Evolutionary conservation across 2,113 vertebrate genomes (phyloP), one percentile per base, ranked within the genome.

Genomic region (Pithys albifrons): DNA sequence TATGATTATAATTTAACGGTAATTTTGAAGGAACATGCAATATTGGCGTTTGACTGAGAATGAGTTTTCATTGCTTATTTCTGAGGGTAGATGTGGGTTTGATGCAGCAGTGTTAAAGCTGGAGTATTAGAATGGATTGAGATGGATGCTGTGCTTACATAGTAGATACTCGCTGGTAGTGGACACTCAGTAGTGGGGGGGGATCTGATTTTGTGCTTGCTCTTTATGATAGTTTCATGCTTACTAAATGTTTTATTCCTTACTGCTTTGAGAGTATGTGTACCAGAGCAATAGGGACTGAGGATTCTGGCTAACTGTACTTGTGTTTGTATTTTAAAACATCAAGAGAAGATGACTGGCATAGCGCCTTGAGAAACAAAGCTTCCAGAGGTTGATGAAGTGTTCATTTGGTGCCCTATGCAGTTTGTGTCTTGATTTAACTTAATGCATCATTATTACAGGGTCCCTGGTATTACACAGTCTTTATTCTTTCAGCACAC

Each of bases 361-460:
- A 39, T 39, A 59, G 39, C 61, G 7, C 46, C 64, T 72, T 80
- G 28, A 88, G 33, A 87, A 89, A 80, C 10, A 22, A 79, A 49
- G 25, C 55, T 3, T 67, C 6, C 66, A 16, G 12, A 29, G 22
- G 29, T 31, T 80, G 49, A 37, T 37, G 10, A 70, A 82, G 31
- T 55, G 35, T 69, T 37, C 5, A 22, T 62, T 71, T 24, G n/a
- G 46, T 79, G 29, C 52, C 19, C 61, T 69, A 28, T 25, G 39
- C 59, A 46, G 3, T 73, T 58, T 8, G 66, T 82, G 7, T 31
- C 35, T 43, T 74, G 33, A 52, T 89, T 70, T 70, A 73, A 39
- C 5, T 23, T 74, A 51, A 57, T 0, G 0, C 14, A 24, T 58
- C 5, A 7, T 79, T 71, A 43, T 57, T 3, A 1, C 3, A 4